Evolutionary conservation across 1,140 invertebrate species (phyloP), one percentile per base, ranked within the genome.

Genomic region (Drosophila pandora): DNA sequence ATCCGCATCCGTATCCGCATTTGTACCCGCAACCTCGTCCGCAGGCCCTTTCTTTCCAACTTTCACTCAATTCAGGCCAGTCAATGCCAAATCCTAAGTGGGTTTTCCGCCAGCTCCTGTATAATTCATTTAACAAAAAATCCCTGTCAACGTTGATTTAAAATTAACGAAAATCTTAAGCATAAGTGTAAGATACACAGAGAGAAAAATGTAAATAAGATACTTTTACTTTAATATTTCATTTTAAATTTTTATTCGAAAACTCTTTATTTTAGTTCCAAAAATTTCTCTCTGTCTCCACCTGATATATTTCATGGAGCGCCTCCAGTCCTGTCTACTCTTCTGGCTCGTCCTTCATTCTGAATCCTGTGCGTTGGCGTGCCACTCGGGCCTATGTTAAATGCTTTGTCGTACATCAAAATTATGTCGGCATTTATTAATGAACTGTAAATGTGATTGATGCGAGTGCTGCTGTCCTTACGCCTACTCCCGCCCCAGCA

Each of bases 391-490:
- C 41, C 73, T 55, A 79, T 79, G 60, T 80, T 85, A 85, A 80
- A 84, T 85, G 77, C 73, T 74, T 67, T 85, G 82, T 85, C 81
- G 67, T 84, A 85, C 81, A 85, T 85, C 73, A 85, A 80, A 81
- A 74, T 77, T 77, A 85, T 74, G 81, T 74, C 68, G 73, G 65
- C 83, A 74, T 74, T 85, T 80, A 85, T 87, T 77, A 87, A 85
- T 85, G 82, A 85, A 81, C 68, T 87, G 82, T 77, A 75, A 85
- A 87, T 75, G 77, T 87, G 82, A 87, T 85, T 74, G 73, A 85
- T 85, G 81, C 61, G 63, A 41, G 45, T 72, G 59, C 41, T 69
- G 59, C 60, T 69, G 60, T 10, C 48, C 49, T 41, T 63, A 37
- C 41, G 45, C 41, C 62, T 63, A 37, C 41, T 50, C 41, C 67